Evolutionary conservation across 1,140 invertebrate genomes (phyloP).

Genomic region (Drosophila seguyi): DNA sequence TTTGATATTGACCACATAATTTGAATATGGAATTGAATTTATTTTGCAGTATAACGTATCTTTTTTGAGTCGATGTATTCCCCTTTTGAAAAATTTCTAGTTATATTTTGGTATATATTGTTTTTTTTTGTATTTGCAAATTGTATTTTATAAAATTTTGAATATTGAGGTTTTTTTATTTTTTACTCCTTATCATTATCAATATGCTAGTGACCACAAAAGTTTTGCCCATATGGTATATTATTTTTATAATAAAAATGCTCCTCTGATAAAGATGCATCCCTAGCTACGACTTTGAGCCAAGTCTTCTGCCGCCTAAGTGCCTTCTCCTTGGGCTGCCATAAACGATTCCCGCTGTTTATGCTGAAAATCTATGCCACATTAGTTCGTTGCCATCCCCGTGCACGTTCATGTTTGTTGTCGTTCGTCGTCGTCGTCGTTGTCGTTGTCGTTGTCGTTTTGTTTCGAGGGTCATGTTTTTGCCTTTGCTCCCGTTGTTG

Average conservation of each 20-base stretch:
- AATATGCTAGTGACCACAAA: not conserved
- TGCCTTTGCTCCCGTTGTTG: constrained; percentile 51
- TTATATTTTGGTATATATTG: no score
- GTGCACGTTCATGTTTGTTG: constrained; percentile 22
- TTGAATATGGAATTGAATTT: no score
- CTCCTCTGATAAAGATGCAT: not conserved
- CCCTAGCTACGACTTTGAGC: constrained; percentile 19
- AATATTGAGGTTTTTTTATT: not conserved
- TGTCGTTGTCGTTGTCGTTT: no score
- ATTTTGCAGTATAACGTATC: no score
- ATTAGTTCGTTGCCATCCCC: constrained; percentile 76
- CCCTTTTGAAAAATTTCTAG: no score
- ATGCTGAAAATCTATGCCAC: constrained; percentile 79
- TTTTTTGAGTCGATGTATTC: no score
- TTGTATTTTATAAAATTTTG: no score
- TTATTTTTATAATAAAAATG: not conserved
- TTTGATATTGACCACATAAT: no score
- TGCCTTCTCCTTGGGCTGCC: constrained; percentile 46
- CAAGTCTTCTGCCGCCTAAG: constrained; percentile 43
- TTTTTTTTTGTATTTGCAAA: no score
- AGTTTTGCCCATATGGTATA: not conserved
- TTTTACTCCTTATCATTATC: not conserved
- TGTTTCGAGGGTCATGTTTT: constrained; percentile 67
- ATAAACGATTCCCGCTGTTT: constrained; percentile 67
- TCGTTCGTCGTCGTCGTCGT: constrained; percentile 37